Base-by-base conservation (phyloP, 2,797 vertebrate species). In the Scolopax rusticola region DNA sequence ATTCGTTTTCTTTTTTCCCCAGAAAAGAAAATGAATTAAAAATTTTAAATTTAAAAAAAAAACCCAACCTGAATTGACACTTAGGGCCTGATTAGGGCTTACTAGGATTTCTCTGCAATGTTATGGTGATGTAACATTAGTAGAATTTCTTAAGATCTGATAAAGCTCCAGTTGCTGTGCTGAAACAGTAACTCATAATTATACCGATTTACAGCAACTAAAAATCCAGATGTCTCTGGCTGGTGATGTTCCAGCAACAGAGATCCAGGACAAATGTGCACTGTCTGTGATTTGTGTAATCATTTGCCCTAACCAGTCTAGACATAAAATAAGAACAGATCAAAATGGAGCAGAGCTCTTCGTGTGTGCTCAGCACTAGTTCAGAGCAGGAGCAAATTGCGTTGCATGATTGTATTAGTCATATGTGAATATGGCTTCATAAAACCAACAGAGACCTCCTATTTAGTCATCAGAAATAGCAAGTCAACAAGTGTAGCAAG, bases 301-400 rank as follows among this genome's bases (percentile, higher is more conserved):
- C 28, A 8, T 38, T 81, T 87, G 27, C 25, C 36, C 28, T 30
- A 28, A 4, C 21, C 57, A 53, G 48, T 33, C 23, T 21, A 77
- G 43, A 23, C 20, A 28, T n/a, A 53, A 59, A 89, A 24, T 30
- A 86, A 50, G 68, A 57, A 12, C 30, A 85, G 60, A 21, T 47
- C 30, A 20, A 54, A 90, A 81, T 6, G 36, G 57, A 77, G 6
- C 56, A 40, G 48, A 67, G 48, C 21, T 51, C 48, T 70, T 45
- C 0, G 0, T 6, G n/a, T 30, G 36, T 59, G 40, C 28, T 43
- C 5, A 47, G 51, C 24, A 8, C 33, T 48, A 27, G 43, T n/a
- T 74, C 64, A 81, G 53, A 61, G 60, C 47, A 41, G 0, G 7
- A 67, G 54, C 36, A 79, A 36, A n/a, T 7, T n/a, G 20, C 27